Evolutionary conservation across 2,888 invertebrate genomes (phyloP).

Genomic region (Meiosimyza platycephala): DNA sequence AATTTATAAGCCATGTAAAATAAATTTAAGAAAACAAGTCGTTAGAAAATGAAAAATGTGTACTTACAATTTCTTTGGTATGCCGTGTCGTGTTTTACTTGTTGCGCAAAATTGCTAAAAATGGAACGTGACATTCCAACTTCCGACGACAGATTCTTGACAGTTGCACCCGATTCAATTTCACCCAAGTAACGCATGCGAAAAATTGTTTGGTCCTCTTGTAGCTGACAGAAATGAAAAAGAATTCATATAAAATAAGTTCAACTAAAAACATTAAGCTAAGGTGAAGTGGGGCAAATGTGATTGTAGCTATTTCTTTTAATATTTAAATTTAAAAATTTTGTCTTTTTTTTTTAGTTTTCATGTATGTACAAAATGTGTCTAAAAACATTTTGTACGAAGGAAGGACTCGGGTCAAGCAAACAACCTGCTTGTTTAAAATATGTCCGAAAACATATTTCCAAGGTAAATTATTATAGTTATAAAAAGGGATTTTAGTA

Average conservation of each 20-base stretch:
- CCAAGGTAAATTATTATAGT: too few relatives aligned
- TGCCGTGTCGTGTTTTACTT: slow-evolving; percentile 66
- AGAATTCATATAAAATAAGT: background rate
- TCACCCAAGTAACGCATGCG: slow-evolving; percentile 67
- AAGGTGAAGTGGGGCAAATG: background rate
- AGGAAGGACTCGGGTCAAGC: too few relatives aligned
- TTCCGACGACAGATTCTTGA: slow-evolving; percentile 66
- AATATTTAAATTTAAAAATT: too few relatives aligned
- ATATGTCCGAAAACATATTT: too few relatives aligned
- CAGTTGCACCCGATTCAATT: slow-evolving; percentile 65
- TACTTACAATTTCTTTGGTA: slow-evolving; percentile 65
- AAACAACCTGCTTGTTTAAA: too few relatives aligned
- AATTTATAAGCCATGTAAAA: background rate
- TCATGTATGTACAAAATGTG: too few relatives aligned
- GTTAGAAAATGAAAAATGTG: background rate
- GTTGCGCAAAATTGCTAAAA: slow-evolving; percentile 66
- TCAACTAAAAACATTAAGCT: background rate
- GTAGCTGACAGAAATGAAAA: slow-evolving; percentile 54
- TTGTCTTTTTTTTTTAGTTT: too few relatives aligned
- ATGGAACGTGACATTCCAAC: slow-evolving; percentile 65
- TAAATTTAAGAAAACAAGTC: background rate
- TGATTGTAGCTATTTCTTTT: background rate
- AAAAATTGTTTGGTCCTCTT: slow-evolving; percentile 66
- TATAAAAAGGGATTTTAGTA: too few relatives aligned
- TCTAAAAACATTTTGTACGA: too few relatives aligned